A percentile compares a stretch with the other conserved stretches of the same genome.
phyloP scores from a whole-genome alignment of 2,888 invertebrate species.

The Cordilura impudica region DNA sequence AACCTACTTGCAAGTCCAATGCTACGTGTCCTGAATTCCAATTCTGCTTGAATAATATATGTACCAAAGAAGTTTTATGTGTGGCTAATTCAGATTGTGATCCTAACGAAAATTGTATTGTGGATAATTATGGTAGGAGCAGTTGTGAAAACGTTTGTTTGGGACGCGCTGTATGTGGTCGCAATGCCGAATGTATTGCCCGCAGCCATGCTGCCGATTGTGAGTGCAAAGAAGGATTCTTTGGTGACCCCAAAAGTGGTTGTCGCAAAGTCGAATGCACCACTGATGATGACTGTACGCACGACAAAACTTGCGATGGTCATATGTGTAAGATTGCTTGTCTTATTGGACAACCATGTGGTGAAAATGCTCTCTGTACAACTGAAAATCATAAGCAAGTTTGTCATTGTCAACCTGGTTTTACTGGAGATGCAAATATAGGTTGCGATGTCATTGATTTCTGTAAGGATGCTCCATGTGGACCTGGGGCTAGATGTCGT shows the following conservation, averaged over 20 bases:
- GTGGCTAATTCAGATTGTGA: conserved; percentile 85
- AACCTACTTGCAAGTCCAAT: conserved; percentile 89
- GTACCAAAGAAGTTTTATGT: conserved; percentile 89
- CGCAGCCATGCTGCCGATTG: conserved; percentile 87
- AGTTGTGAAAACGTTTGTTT: conserved; percentile 88
- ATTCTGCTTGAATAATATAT: conserved; percentile 90
- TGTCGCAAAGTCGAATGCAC: conserved; percentile 90
- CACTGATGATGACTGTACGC: conserved; percentile 84
- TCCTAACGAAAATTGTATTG: conserved; percentile 85
- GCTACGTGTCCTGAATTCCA: conserved; percentile 91
- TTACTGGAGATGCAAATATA: conserved; percentile 86
- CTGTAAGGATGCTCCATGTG: conserved; percentile 88
- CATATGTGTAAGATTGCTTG: conserved; percentile 93
- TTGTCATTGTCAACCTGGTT: conserved; percentile 92
- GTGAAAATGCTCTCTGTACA: conserved; percentile 90
- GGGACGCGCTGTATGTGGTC: conserved; percentile 85
- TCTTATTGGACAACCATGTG: conserved; percentile 89
- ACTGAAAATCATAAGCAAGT: conserved; percentile 88
- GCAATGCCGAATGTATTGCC: conserved; percentile 89
- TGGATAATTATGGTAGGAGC: conserved; percentile 84
- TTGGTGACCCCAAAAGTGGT: conserved; percentile 88
- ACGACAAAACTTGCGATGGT: conserved; percentile 89
- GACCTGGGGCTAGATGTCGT: conserved; percentile 87
- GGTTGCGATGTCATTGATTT: conserved; percentile 88
- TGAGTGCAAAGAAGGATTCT: conserved; percentile 87